Conservation (phyloP, 1,140 invertebrate genomes). For the Helicoverpa zea region DNA sequence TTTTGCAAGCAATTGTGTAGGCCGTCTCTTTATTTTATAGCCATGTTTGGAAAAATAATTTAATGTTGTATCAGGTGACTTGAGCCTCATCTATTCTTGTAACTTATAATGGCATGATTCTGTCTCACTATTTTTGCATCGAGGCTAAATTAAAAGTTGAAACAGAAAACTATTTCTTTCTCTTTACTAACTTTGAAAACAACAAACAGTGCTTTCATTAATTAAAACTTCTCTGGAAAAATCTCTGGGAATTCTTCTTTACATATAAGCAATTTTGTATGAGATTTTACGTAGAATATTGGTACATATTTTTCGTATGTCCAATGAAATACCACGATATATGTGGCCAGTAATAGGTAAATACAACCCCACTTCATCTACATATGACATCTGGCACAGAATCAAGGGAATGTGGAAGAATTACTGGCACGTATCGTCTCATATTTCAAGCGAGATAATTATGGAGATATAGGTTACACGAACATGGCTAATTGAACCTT, state of each 20-base stretch:
- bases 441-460: slow-evolving; percentile 9
- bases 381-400: neutral
- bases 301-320: neutral
- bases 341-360: slow-evolving; percentile 17
- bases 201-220: neutral
- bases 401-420: neutral
- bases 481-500: slow-evolving; percentile 46
- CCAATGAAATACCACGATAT: slow-evolving; percentile 1
- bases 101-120: neutral
- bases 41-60: neutral
- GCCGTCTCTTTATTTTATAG: slow-evolving; percentile 7
- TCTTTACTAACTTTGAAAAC: neutral
- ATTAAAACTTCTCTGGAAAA: neutral
- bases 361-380: slow-evolving; percentile 12
- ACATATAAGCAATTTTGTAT: neutral
- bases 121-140: neutral
- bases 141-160: neutral
- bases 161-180: slow-evolving; percentile 22
- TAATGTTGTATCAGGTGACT: neutral
- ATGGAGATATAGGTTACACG: slow-evolving; percentile 40
- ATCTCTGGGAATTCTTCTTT: neutral
- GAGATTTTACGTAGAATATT: too few relatives aligned
- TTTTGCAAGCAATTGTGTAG: neutral
- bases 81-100: neutral
- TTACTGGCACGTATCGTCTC: neutral